Percentiles rank a stretch among this genome's conserved stretches.
Evolutionary conservation across 2,888 invertebrate species (phyloP).

Genomic region (Clanis bilineata): DNA sequence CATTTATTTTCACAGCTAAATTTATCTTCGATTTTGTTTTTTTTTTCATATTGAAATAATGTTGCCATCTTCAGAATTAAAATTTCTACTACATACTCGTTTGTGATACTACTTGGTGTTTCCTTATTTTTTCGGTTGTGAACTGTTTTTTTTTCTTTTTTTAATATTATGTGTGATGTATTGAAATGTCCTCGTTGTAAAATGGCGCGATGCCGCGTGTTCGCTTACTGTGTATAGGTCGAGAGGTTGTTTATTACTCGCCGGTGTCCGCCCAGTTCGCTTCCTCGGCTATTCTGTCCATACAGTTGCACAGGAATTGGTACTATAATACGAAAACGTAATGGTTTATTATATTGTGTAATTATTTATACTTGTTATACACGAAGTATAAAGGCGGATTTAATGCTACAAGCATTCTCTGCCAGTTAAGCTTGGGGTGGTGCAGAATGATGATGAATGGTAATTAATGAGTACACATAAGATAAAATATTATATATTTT

Average conservation of each 20-base stretch:
- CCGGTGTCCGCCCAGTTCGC: conserved; percentile 92
- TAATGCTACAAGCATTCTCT: too few relatives aligned
- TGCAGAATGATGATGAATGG: too few relatives aligned
- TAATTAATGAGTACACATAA: too few relatives aligned
- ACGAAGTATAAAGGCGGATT: too few relatives aligned
- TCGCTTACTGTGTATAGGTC: background rate
- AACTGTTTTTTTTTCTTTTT: background rate
- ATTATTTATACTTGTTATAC: too few relatives aligned
- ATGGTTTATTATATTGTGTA: background rate
- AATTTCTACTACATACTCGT: too few relatives aligned
- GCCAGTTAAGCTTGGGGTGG: too few relatives aligned
- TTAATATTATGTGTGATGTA: background rate
- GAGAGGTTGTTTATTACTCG: conserved; percentile 79
- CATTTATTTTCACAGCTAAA: background rate
- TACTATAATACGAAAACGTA: conserved; percentile 83
- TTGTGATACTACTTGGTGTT: background rate
- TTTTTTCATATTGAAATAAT: background rate
- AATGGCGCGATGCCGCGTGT: background rate
- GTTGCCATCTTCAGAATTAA: background rate
- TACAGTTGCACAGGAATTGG: conserved; percentile 95
- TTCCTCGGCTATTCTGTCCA: conserved; percentile 97
- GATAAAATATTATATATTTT: too few relatives aligned
- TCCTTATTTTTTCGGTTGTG: background rate
- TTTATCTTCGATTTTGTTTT: background rate
- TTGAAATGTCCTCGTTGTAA: conserved; percentile 1